Percentiles rank a stretch among this genome's conserved stretches.
Evolutionary conservation across 2,113 vertebrate species (phyloP).

Genomic region (Larimichthys crocea): DNA sequence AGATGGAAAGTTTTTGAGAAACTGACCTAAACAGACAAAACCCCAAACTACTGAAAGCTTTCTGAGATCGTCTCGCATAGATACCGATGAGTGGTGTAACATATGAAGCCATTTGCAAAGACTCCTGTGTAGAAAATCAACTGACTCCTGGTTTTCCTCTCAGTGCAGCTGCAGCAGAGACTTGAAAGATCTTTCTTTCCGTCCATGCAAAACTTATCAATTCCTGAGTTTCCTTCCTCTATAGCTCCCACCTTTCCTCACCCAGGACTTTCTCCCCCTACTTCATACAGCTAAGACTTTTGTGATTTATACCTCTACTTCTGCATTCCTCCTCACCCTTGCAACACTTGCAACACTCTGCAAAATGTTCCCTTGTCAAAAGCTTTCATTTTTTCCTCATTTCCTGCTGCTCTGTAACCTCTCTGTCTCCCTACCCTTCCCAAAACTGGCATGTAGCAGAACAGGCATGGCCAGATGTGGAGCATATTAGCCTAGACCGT

Average conservation of each 20-base stretch:
- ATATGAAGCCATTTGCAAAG: constrained; percentile 62
- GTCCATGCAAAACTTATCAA: constrained; percentile 35
- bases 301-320: constrained; percentile 53
- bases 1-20: not conserved
- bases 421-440: constrained; percentile 39
- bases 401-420: constrained; percentile 68
- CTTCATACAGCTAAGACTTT: constrained; percentile 25
- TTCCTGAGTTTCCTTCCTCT: constrained; percentile 37
- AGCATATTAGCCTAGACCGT: constrained; percentile 75
- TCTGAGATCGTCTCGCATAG: constrained; percentile 33
- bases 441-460: constrained; percentile 56
- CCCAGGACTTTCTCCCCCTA: constrained; percentile 14
- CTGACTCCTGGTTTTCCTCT: constrained; percentile 69
- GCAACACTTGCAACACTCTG: constrained; percentile 49
- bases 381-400: constrained; percentile 60
- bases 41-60: constrained; percentile 3
- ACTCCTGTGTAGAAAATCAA: constrained; percentile 22
- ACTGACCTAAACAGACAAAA: constrained; percentile 26
- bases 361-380: constrained; percentile 62
- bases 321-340: constrained; percentile 43
- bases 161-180: constrained; percentile 72
- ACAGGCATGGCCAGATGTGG: constrained; percentile 78
- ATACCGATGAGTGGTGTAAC: constrained; percentile 29
- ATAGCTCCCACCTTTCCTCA: constrained; percentile 33
- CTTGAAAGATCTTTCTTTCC: constrained; percentile 72